These are phyloP conservation scores for Phallusia fumigata DNA, from an alignment of 23 tunicate species.

Conservation along the genomic window DNA sequence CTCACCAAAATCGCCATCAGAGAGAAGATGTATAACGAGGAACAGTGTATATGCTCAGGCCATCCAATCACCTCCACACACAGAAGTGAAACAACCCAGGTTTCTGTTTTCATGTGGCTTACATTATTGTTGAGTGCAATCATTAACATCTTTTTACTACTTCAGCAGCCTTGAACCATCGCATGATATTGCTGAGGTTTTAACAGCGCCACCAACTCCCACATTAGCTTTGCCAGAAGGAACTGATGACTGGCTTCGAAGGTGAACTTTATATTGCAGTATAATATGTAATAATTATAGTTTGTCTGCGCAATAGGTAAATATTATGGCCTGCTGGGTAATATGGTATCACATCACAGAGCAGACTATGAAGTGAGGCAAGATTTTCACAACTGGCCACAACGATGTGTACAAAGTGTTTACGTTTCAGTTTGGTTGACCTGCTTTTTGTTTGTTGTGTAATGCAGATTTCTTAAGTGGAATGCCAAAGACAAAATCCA, in stretches of 20 bases:
- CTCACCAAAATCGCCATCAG: not conserved
- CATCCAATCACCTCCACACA: not conserved
- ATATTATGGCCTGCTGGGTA: too few species aligned
- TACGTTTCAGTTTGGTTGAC: not conserved
- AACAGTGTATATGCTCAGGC: not conserved
- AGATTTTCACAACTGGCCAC: not conserved
- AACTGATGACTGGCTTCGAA: constrained; percentile 17
- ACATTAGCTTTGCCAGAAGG: not conserved
- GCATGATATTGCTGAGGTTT: not conserved
- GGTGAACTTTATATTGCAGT: not conserved
- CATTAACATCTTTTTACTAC: not conserved
- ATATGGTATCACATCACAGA: too few species aligned
- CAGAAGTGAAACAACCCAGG: not conserved
- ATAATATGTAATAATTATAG: too few species aligned
- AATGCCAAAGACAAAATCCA: constrained; percentile 63
- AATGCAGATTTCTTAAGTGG: constrained; percentile 62
- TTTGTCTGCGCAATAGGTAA: too few species aligned
- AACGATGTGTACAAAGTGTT: not conserved
- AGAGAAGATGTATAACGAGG: not conserved
- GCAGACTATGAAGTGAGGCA: too few species aligned
- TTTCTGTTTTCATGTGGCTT: too few species aligned
- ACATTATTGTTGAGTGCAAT: too few species aligned
- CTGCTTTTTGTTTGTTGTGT: not conserved
- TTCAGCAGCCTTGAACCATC: not conserved
- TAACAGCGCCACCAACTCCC: constrained; percentile 21